These are phyloP conservation scores for Onychomys leucogaster DNA, from an alignment of 2,797 vertebrate species.

Conservation along the genomic window DNA sequence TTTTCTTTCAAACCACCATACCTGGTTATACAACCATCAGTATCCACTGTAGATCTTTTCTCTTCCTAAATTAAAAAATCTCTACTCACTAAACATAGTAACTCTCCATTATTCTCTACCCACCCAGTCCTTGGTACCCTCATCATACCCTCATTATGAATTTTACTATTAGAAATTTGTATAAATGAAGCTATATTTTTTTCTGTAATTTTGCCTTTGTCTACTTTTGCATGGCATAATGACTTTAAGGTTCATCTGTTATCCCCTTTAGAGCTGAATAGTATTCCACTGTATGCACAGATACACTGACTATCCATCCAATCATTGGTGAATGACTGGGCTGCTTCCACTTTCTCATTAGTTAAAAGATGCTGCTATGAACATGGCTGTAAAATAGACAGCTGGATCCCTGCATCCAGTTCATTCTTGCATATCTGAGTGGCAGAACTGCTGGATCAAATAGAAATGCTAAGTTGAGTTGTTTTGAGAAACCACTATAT, in stretches of 20 bases:
- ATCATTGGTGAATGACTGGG: not conserved
- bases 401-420: not conserved
- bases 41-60: not conserved
- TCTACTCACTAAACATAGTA: not conserved
- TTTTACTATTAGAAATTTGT: not conserved
- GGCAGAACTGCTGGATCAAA: fast-evolving
- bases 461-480: not conserved
- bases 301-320: not conserved
- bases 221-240: not conserved
- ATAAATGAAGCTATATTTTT: not conserved
- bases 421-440: not conserved
- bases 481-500: not conserved
- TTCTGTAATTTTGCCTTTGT: not conserved
- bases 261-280: not conserved
- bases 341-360: not conserved
- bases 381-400: not conserved
- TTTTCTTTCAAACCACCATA: not conserved
- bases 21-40: too few species aligned
- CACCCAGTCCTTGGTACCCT: not conserved
- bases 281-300: fast-evolving
- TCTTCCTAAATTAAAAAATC: not conserved
- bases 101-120: not conserved
- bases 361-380: not conserved
- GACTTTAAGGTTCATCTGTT: not conserved
- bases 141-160: not conserved